Percentiles rank a stretch among this genome's conserved stretches.
phyloP scores from a whole-genome alignment of 2,888 invertebrate genomes.

The Drosophila stalkeri region DNA sequence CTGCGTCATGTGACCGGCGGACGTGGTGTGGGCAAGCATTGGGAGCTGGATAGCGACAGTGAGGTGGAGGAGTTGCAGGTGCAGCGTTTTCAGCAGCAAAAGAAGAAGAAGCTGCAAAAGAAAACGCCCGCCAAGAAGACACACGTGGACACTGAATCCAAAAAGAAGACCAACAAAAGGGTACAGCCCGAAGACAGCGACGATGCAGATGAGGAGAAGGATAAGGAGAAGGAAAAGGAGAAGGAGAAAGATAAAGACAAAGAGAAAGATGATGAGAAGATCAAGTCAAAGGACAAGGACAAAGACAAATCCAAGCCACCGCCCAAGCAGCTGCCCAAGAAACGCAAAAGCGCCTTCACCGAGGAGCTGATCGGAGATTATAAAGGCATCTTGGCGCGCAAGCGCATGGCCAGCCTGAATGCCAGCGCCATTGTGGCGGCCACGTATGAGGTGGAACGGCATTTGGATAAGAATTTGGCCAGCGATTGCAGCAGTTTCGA shows the following conservation, averaged over 20 bases:
- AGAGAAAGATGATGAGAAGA: neutral
- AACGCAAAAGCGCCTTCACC: constrained; percentile 85
- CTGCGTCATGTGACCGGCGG: constrained; percentile 91
- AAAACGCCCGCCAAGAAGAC: constrained; percentile 49
- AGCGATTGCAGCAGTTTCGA: constrained; percentile 84
- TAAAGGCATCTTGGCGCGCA: constrained; percentile 94
- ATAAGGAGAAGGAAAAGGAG: constrained; percentile 44
- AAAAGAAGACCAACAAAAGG: constrained; percentile 29
- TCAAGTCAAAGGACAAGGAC: constrained; percentile 4
- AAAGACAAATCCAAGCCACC: constrained; percentile 74
- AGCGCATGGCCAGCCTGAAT: constrained; percentile 96
- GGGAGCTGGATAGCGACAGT: constrained; percentile 89
- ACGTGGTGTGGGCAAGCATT: constrained; percentile 92
- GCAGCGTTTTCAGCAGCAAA: constrained; percentile 72
- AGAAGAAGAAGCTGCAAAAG: constrained; percentile 73
- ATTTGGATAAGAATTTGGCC: constrained; percentile 83
- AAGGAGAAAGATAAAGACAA: constrained; percentile 55
- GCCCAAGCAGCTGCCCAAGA: constrained; percentile 82
- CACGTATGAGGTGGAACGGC: constrained; percentile 90
- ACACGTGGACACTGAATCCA: neutral
- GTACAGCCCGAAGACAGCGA: constrained; percentile 40
- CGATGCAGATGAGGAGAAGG: constrained; percentile 35
- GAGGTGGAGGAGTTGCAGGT: constrained; percentile 81
- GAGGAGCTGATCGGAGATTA: constrained; percentile 87
- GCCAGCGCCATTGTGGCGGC: constrained; percentile 96